Evolutionary conservation across 2,113 vertebrate genomes (phyloP).

Genomic region (Kryptolebias marmoratus): DNA sequence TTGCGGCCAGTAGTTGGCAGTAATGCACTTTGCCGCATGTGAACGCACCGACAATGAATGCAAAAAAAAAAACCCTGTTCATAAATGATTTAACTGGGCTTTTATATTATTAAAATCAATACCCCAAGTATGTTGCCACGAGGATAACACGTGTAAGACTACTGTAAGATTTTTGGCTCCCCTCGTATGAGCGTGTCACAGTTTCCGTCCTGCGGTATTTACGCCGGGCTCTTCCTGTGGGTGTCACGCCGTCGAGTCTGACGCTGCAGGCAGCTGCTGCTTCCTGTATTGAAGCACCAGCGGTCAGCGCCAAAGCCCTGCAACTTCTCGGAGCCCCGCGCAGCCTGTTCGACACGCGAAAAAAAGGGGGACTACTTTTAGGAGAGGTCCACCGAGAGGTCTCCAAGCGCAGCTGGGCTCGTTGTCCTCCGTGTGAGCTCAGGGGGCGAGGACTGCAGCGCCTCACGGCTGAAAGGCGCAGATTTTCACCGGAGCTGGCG

Average conservation of each 20-base stretch:
- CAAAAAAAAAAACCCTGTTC: background rate
- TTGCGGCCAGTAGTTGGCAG: slow-evolving; percentile 30
- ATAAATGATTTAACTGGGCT: slow-evolving; percentile 4
- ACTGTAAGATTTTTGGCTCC: background rate
- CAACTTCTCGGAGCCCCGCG: slow-evolving; percentile 26
- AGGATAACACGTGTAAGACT: background rate
- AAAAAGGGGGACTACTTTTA: slow-evolving; percentile 12
- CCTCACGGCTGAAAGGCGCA: slow-evolving; percentile 27
- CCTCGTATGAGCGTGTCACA: slow-evolving; percentile 14
- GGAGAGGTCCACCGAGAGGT: slow-evolving; percentile 16
- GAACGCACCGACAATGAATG: no score
- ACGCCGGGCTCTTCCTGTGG: slow-evolving; percentile 46
- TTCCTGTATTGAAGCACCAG: slow-evolving; percentile 71
- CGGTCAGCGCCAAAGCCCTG: slow-evolving; percentile 25
- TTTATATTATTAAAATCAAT: background rate
- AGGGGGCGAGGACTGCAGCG: slow-evolving; percentile 12
- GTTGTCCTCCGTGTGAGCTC: slow-evolving; percentile 1
- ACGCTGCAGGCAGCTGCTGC: slow-evolving; percentile 67
- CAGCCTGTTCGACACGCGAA: background rate
- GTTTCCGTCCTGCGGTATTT: slow-evolving; percentile 57
- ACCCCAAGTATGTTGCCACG: background rate
- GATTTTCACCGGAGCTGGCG: slow-evolving; percentile 46
- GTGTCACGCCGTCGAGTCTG: slow-evolving; percentile 34
- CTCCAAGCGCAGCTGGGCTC: slow-evolving; percentile 7
- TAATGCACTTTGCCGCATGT: slow-evolving; percentile 11